These are phyloP conservation scores for Phyto melanocephala DNA, from an alignment of 2,888 invertebrate genomes.

Conservation along the genomic window DNA sequence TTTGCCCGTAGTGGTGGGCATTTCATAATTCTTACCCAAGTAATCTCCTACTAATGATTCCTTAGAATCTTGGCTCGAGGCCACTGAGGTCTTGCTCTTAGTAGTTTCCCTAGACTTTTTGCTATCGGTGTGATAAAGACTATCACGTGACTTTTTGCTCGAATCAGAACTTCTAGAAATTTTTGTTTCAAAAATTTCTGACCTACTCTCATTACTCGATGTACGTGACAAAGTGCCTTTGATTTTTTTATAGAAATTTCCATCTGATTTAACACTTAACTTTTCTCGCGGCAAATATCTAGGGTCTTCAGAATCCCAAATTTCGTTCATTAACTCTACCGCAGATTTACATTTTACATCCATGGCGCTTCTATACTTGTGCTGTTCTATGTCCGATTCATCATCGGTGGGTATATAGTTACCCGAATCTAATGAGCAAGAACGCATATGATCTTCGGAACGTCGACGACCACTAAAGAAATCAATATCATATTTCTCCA, in stretches of 20 bases:
- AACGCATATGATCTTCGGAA: slow-evolving; percentile 81
- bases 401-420: slow-evolving; percentile 88
- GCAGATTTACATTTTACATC: slow-evolving; percentile 84
- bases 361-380: slow-evolving; percentile 81
- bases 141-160: slow-evolving; percentile 83
- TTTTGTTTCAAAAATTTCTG: slow-evolving; percentile 85
- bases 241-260: slow-evolving; percentile 85
- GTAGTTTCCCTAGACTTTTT: slow-evolving; percentile 83
- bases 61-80: slow-evolving; percentile 84
- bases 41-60: slow-evolving; percentile 80
- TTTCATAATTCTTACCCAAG: slow-evolving; percentile 79
- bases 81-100: slow-evolving; percentile 83
- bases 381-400: slow-evolving; percentile 82
- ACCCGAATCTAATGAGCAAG: slow-evolving; percentile 87
- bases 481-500: slow-evolving; percentile 84
- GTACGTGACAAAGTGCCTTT: slow-evolving; percentile 83
- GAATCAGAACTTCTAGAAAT: slow-evolving; percentile 84
- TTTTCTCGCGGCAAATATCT: slow-evolving; percentile 86
- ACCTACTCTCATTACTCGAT: slow-evolving; percentile 85
- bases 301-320: slow-evolving; percentile 89
- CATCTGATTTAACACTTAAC: slow-evolving; percentile 86
- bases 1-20: slow-evolving; percentile 79
- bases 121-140: slow-evolving; percentile 84
- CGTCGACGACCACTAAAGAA: slow-evolving; percentile 76
- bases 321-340: slow-evolving; percentile 85